phyloP scores from a whole-genome alignment of 2,113 vertebrate genomes.

The Gasterosteus aculeatus region DNA sequence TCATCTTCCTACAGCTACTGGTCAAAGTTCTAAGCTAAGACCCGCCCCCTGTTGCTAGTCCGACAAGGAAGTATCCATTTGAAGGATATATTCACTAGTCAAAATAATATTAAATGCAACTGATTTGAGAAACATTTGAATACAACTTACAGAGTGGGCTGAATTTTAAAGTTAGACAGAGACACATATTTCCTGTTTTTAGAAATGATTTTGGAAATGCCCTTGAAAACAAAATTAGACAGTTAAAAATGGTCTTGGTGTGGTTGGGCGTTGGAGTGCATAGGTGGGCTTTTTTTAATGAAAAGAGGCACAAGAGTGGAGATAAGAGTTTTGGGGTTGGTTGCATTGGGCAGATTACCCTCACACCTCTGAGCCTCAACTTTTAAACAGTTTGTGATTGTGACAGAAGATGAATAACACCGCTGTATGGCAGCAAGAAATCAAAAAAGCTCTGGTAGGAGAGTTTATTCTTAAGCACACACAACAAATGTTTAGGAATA shows the following conservation, averaged over 20 bases:
- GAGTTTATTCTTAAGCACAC: background rate
- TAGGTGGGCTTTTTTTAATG: slow-evolving; percentile 24
- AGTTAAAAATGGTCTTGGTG: background rate
- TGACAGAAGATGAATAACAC: slow-evolving; percentile 45
- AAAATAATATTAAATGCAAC: background rate
- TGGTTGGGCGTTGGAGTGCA: background rate
- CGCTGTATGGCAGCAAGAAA: slow-evolving; percentile 18
- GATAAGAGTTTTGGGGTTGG: background rate
- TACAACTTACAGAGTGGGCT: background rate
- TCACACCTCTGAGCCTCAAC: slow-evolving; percentile 25
- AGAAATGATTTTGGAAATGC: background rate
- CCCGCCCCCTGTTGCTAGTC: no score
- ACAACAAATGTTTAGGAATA: background rate
- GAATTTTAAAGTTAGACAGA: background rate
- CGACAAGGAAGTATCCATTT: background rate
- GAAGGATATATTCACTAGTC: background rate
- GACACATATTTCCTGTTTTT: background rate
- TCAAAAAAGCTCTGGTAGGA: slow-evolving; percentile 11
- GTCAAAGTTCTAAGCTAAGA: no score
- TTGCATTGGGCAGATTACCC: slow-evolving; percentile 39
- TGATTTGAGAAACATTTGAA: background rate
- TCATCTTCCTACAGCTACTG: background rate
- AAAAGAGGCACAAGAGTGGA: slow-evolving; percentile 25
- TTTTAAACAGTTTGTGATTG: slow-evolving; percentile 46
- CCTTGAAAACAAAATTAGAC: slow-evolving; percentile 27